Evolutionary conservation across 2,797 vertebrate genomes (phyloP).

Genomic region (Numenius phaeopus): DNA sequence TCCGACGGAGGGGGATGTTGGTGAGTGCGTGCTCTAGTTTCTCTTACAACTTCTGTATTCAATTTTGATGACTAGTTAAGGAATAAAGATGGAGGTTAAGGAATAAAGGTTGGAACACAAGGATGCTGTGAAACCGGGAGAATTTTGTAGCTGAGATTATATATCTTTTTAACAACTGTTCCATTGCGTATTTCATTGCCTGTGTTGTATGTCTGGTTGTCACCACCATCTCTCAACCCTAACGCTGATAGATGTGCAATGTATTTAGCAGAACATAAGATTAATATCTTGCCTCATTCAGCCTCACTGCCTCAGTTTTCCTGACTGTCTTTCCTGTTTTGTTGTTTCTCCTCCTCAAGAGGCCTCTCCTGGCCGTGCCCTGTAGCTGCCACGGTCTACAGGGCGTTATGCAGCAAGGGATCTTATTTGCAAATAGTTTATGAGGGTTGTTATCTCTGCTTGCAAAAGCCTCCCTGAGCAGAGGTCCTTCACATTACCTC

Average conservation of each 20-base stretch:
- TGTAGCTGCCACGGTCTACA: not conserved
- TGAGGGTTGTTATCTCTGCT: not conserved
- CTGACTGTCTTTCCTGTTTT: not conserved
- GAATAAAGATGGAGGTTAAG: not conserved
- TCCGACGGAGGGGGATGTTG: constrained; percentile 97
- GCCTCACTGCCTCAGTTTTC: not conserved
- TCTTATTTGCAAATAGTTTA: not conserved
- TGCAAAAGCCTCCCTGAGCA: not conserved
- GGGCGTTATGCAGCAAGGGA: not conserved
- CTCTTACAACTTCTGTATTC: not conserved
- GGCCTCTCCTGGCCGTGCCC: not conserved
- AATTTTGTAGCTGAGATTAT: not conserved
- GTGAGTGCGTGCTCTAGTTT: constrained; percentile 75
- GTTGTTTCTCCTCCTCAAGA: not conserved
- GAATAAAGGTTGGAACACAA: not conserved
- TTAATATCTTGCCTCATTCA: not conserved
- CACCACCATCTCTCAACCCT: not conserved
- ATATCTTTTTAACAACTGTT: not conserved
- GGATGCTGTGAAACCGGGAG: not conserved
- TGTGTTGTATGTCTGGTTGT: not conserved
- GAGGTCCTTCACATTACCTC: not conserved
- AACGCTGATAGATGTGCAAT: not conserved
- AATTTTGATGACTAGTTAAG: not conserved
- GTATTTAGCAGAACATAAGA: not conserved
- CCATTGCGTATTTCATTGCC: not conserved